Evolutionary conservation across 2,888 invertebrate species (phyloP).

Genomic region (Morpho deidamia): DNA sequence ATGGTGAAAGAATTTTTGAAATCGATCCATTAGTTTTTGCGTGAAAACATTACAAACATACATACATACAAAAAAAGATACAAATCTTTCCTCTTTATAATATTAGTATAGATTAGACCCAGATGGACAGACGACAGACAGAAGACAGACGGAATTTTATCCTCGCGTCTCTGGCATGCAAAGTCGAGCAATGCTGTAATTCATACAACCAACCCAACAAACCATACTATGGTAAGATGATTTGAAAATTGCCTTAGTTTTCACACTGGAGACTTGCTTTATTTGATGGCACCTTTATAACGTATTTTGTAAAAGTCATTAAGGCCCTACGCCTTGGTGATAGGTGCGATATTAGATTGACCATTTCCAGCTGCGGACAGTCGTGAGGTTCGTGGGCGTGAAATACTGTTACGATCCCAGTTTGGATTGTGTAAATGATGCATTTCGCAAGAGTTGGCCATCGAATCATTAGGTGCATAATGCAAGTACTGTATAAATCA

Average conservation of each 20-base stretch:
- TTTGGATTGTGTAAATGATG: constrained; percentile 15
- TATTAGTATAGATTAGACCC: too few relatives aligned
- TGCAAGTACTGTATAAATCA: constrained; percentile 9
- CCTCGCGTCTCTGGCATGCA: too few relatives aligned
- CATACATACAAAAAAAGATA: too few relatives aligned
- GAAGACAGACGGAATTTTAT: too few relatives aligned
- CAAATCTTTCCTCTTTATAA: too few relatives aligned
- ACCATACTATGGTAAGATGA: background rate
- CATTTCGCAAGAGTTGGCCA: constrained; percentile 17
- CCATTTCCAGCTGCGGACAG: background rate
- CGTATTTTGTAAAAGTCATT: background rate
- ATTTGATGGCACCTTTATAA: constrained; percentile 2
- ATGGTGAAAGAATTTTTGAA: too few relatives aligned
- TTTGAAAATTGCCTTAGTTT: constrained; percentile 1
- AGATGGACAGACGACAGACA: too few relatives aligned
- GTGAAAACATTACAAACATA: too few relatives aligned
- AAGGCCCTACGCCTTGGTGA: background rate
- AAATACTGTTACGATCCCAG: constrained; percentile 44
- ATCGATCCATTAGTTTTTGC: too few relatives aligned
- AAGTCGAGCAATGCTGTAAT: background rate
- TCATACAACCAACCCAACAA: background rate
- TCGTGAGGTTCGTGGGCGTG: constrained; percentile 41
- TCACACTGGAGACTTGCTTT: constrained; percentile 2
- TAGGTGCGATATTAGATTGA: background rate
- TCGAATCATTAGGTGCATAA: constrained; percentile 2